Conservation (phyloP, 2,888 invertebrate species). For the Cylloceria caligata region DNA sequence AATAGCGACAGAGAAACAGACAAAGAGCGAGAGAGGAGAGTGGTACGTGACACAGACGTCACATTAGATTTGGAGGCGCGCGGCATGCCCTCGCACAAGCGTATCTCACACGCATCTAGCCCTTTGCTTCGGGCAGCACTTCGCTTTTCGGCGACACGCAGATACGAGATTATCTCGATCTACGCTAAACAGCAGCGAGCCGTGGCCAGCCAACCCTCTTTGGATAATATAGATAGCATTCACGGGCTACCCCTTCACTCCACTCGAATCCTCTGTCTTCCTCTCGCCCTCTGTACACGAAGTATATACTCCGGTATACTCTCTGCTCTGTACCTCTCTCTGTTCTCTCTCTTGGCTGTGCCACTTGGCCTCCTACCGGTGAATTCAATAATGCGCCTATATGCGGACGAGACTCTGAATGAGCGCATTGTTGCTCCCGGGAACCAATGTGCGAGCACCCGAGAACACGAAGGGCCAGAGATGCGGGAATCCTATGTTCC, state of each 20-base stretch:
- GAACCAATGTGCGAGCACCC: conserved; percentile 56
- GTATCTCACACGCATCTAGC: conserved; percentile 76
- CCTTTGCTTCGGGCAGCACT: conserved; percentile 76
- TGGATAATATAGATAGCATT: conserved; percentile 84
- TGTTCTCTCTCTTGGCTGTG: conserved; percentile 43
- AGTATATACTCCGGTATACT: conserved; percentile 2
- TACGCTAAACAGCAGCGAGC: conserved; percentile 81
- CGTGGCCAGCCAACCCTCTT: conserved; percentile 68
- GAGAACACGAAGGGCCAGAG: conserved; percentile 54
- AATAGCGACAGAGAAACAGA: conserved; percentile 40
- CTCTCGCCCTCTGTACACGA: conserved; percentile 41
- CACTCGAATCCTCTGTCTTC: conserved; percentile 59
- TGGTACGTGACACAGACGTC: conserved; percentile 83
- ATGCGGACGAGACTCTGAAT: conserved; percentile 76
- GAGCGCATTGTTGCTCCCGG: conserved; percentile 77
- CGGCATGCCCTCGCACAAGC: conserved; percentile 76
- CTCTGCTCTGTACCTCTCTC: conserved; percentile 36
- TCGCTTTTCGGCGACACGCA: conserved; percentile 82
- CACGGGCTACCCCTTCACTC: conserved; percentile 72
- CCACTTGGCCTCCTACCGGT: conserved; percentile 63
- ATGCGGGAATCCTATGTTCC: conserved; percentile 68
- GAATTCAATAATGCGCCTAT: conserved; percentile 81
- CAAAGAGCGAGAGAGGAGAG: conserved; percentile 41
- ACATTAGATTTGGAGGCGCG: conserved; percentile 82
- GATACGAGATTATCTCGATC: conserved; percentile 83